These are phyloP conservation scores for Montipora foliosa DNA, from an alignment of 64 coral and sea anemone species.

Conservation along the genomic window DNA sequence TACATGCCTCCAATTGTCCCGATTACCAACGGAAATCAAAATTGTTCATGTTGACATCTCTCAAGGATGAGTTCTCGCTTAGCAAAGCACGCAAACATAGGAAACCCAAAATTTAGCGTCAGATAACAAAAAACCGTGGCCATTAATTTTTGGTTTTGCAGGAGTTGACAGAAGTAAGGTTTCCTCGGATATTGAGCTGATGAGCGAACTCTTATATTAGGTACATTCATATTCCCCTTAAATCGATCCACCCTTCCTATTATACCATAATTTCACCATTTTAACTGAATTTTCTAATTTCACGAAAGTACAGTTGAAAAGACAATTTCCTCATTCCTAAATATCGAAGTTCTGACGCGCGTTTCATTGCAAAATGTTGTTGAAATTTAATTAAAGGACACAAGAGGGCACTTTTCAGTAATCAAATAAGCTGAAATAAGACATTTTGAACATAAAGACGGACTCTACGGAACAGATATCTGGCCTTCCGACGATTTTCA, in stretches of 20 bases:
- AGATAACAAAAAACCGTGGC: conserved; percentile 45
- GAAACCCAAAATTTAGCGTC: conserved; percentile 59
- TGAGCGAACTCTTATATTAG: background rate
- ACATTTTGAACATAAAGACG: background rate
- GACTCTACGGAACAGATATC: background rate
- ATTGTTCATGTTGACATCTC: conserved; percentile 68
- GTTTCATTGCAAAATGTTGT: conserved; percentile 47
- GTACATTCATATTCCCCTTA: conserved; percentile 33
- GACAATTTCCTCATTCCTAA: background rate
- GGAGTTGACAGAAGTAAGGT: conserved; percentile 19
- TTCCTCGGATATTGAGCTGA: conserved; percentile 33
- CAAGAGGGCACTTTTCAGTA: conserved; percentile 29
- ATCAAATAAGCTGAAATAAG: conserved; percentile 33
- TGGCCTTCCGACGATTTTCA: background rate
- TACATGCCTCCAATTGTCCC: conserved; percentile 45
- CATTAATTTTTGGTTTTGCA: conserved; percentile 46
- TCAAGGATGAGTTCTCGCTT: background rate
- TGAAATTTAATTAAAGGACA: conserved; percentile 50
- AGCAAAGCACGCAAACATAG: conserved; percentile 36
- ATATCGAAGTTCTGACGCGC: background rate
- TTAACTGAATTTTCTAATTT: background rate
- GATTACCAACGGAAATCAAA: conserved; percentile 68
- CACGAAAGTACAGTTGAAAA: background rate
- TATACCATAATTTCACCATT: background rate
- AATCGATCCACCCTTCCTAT: conserved; percentile 30